Base-by-base conservation (phyloP, 1,140 invertebrate species). In the Thaumatotibia leucotreta region DNA sequence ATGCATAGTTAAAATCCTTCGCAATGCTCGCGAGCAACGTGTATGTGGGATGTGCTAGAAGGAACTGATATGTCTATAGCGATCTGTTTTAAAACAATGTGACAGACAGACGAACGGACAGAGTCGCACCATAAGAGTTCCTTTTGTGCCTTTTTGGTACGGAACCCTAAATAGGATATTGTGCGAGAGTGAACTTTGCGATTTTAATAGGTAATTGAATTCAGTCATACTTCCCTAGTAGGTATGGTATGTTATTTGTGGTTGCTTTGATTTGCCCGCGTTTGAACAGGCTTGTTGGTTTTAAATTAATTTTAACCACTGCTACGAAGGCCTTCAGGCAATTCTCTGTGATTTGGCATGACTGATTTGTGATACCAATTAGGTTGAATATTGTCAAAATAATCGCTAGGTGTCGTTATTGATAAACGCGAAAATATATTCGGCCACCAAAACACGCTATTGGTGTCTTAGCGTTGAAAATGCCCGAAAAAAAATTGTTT, bases 271-370 rank as follows among this genome's bases (percentile, higher is more conserved):
- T 58, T 58, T 27, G 52, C 11, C 50, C 4, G 23, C 50, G 24
- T 58, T 45, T 45, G 39, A 45, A 45, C 39, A 27, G 52, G 27
- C 24, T 58, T 14, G 52, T 58, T 58, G 52, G 52, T 58, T 58
- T 29, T 27, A 27, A 31, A 58, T 58, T 58, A 58, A 58, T 58
- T 17, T 31, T 14, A 58, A 58, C 52, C 52, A 24, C 52, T 29
- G 24, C 39, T 45, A 6, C 52, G 29, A 58, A 58, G 52, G 27
- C n/a, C 52, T 9, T 5, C 4, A n/a, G 24, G 9, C n/a, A 27
- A 58, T 58, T 14, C 14, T 58, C 27, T 31, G 11, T 8, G 24
- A 11, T 24, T 54, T 10, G 8, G 1, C 17, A 45, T 11, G 39
- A n/a, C 14, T 45, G 39, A 20, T 45, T 45, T 45, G 39, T 45